Evolutionary conservation across 1,140 invertebrate species (phyloP), one percentile per base, ranked within the genome.

Genomic region (Harpegnathos saltator): DNA sequence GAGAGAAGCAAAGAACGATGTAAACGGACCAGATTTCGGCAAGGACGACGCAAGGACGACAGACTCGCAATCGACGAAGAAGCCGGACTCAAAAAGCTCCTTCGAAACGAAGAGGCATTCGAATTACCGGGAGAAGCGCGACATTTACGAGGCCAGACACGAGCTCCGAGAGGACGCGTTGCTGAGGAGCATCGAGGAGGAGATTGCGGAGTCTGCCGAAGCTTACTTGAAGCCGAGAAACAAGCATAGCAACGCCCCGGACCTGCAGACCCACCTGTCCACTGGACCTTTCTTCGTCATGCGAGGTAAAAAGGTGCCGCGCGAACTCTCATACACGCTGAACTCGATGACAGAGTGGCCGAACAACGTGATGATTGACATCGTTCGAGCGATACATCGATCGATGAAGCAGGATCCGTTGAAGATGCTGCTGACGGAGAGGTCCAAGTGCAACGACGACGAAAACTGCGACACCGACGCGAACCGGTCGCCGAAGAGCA

Each of bases 231-330:
- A 63, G n/a, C 86, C 56, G 33, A 74, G 89, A n/a, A 63, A 89
- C 44, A 90, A 90, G 33, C 84, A 87, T 66, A 77, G 85, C 3
- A 84, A 91, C 61, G 81, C 89, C 50, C 73, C 85, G 3, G 86
- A 89, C 1, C 59, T 91, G 5, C 63, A 85, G 0, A 44, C 4
- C 7, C 38, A 44, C 38, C 85, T 71, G 3, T 44, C 9, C 38
- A 7, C 0, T 3, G 38, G 91, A 15, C 90, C 90, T 11, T 92
- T 89, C 74, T 80, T 91, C 33, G 90, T 91, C 48, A 90, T 89
- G 0, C 82, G 91, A 19, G 91, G 91, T 14, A 92, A 92, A 61
- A 92, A 92, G 33, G 38, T 15, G n/a, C 14, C 17, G 14, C 19
- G 29, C 12, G 24, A 61, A 38, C 24, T 58, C 11, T 19, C n/a